phyloP scores from a whole-genome alignment of 2,888 invertebrate genomes.

The Bombyx huttoni region DNA sequence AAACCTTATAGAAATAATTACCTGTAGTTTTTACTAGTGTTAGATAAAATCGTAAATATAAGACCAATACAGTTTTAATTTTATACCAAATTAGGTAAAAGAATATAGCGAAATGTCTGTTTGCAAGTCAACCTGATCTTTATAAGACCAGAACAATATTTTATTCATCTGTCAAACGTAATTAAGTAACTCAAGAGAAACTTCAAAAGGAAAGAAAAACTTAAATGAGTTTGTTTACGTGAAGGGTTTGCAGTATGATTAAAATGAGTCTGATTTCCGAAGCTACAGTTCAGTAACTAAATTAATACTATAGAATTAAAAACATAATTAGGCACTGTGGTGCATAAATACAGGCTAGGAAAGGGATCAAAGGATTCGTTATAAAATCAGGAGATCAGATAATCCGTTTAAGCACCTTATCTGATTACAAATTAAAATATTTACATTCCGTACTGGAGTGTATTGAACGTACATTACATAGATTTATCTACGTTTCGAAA shows the following conservation, averaged over 20 bases:
- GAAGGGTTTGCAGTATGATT: background rate
- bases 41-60: too few relatives aligned
- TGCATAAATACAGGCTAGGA: background rate
- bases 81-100: too few relatives aligned
- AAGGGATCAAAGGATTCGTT: background rate
- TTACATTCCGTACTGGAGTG: constrained; percentile 7
- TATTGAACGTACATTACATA: background rate
- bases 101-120: too few relatives aligned
- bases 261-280: background rate
- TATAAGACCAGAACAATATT: background rate
- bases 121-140: background rate
- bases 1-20: background rate
- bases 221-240: background rate
- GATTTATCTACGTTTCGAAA: background rate
- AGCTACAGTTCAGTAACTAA: background rate
- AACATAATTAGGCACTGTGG: background rate
- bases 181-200: background rate
- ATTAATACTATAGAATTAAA: background rate
- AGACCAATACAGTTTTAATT: too few relatives aligned
- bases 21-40: background rate
- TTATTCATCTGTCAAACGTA: background rate
- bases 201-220: background rate
- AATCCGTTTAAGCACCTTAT: constrained; percentile 3
- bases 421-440: constrained; percentile 11
- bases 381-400: background rate